Evolutionary conservation across 2,113 vertebrate genomes (phyloP), one percentile per base, ranked within the genome.

Genomic region (Glaucomys volans): DNA sequence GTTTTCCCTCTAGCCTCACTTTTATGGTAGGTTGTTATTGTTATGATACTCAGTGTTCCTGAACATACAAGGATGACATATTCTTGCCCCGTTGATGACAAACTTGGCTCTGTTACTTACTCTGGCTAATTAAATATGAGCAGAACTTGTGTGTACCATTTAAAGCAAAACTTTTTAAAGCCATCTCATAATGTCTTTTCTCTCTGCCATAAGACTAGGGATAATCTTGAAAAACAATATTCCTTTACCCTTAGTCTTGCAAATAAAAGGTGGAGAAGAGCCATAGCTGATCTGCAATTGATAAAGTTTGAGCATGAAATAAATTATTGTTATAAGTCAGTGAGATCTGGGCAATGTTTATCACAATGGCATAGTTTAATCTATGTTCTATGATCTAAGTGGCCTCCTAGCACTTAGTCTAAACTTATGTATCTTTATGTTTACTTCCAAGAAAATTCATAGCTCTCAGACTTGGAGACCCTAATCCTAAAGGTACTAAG

Each of bases 51-150:
- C 22, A 83, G 42, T 84, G 24, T 91, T 93, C 52, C 16, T 87
- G 30, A 26, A 20, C 32, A 22, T 47, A 32, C 74, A 80, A 52
- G 3, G 30, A 72, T 88, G 26, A 74, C 50, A 64, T 32, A 28
- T 71, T 71, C 37, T 87, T 94, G 37, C 42, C 1, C 17, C 72
- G 2, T 32, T 81, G 26, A 47, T 59, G 9, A 71, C 66, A 87
- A 37, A 1, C 3, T 83, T 92, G 17, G 8, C 37, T 79, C 12
- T 37, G 8, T 67, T 72, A 13, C 12, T 92, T 83, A 13, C 57
- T 89, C 62, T 91, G 72, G 32, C 12, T 54, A 88, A 44, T 40
- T 79, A 90, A 84, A 54, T 84, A 69, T 91, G 54, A 87, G 20
- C 50, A 91, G 54, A 84, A 35, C 28, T 62, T 44, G n/a, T 76